Evolutionary conservation across 2,113 vertebrate species (phyloP), one percentile per base, ranked within the genome.

Genomic region (Platichthys flesus): DNA sequence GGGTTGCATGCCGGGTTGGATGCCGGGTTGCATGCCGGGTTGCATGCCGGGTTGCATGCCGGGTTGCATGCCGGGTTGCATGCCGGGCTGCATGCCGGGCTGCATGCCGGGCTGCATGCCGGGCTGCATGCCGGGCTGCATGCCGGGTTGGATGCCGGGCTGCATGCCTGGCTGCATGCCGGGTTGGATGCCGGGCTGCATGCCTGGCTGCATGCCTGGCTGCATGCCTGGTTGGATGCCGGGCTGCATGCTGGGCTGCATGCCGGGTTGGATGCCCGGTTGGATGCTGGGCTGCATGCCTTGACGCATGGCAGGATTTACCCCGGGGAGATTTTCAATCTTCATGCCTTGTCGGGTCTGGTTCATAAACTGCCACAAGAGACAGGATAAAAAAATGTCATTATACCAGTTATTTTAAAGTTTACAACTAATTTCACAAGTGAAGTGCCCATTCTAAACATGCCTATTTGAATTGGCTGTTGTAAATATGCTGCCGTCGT

Each of bases 331-430:
- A 52, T 82, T 95, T 65, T 99, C 98, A 92, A 98, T 95, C 88
- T 98, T 98, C 35, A 97, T 94, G 0, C 90, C 91, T 87, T 97
- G 97, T 64, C 96, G 94, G 6, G 91, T 96, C 93, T 98, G 97
- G 91, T 98, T 99, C 93, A 99, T 92, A 83, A 99, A 97, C 98
- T 99, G 88, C 16, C 45, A 79, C 61, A 72, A 15, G 16, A 77
- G 14, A 81, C 3, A 13, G 67, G 8, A 61, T 62, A 2, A 68
- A 51, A 9, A n/a, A 8, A 23, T 0, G 21, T 77, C 15, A 63
- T 35, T n/a, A n/a, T 9, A 6, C 51, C 51, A 20, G 18, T 54
- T 10, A 42, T 42, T 31, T 31, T 7, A 31, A 8, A 31, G 1
- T 7, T 31, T 31, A 31, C 31, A 7, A 7, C 31, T 31, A 31